Conservation (phyloP, 2,888 invertebrate species). For the Drosophila helvetica region DNA sequence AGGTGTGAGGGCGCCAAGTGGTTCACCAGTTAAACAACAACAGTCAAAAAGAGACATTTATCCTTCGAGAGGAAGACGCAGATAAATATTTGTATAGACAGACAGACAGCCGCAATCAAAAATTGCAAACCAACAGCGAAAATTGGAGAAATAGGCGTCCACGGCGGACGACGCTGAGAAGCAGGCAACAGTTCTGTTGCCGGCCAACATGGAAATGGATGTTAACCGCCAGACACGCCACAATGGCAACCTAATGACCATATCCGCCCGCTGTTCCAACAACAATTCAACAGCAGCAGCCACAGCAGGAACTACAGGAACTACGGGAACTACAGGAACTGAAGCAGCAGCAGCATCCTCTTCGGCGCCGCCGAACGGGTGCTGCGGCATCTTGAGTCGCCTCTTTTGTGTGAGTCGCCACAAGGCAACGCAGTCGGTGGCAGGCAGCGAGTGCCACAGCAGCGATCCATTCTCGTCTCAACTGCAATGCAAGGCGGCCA, state of each 20-base stretch:
- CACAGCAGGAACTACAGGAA: conserved; percentile 49
- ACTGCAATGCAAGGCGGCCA: conserved; percentile 56
- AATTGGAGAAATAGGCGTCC: conserved; percentile 27
- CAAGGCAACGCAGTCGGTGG: conserved; percentile 75
- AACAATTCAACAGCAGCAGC: conserved; percentile 53
- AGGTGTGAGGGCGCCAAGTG: conserved; percentile 68
- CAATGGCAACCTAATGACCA: conserved; percentile 81
- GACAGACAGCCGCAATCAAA: conserved; percentile 37
- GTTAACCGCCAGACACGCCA: conserved; percentile 81
- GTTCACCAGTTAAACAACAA: conserved; percentile 40
- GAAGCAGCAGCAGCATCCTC: conserved; percentile 51
- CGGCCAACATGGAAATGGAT: conserved; percentile 82
- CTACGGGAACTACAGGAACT: conserved; percentile 52
- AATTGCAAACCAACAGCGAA: conserved; percentile 34
- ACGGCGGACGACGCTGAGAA: conserved; percentile 50
- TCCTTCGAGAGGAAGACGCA: conserved; percentile 16
- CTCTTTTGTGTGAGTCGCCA: conserved; percentile 75
- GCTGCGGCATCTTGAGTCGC: conserved; percentile 78
- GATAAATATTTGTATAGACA: not conserved
- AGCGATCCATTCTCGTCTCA: conserved; percentile 54
- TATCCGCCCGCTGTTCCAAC: conserved; percentile 80
- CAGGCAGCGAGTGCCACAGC: conserved; percentile 62
- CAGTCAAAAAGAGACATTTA: conserved; percentile 42
- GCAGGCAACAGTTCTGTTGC: conserved; percentile 67
- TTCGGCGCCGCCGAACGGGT: conserved; percentile 62